These are phyloP conservation scores for Oryzias sinensis DNA, from an alignment of 2,797 vertebrate species.

Conservation along the genomic window DNA sequence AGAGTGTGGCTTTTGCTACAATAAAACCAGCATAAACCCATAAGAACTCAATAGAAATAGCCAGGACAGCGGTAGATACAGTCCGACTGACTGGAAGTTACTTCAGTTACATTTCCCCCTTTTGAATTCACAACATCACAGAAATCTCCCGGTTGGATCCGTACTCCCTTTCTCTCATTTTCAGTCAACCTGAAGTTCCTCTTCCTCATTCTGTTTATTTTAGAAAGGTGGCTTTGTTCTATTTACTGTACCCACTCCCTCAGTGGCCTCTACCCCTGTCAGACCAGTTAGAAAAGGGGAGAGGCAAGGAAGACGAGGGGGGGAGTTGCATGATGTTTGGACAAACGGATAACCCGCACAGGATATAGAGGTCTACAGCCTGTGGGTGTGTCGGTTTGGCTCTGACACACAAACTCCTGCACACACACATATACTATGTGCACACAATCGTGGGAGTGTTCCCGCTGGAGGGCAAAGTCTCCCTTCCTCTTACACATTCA, in stretches of 20 bases:
- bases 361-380: slow-evolving; percentile 81
- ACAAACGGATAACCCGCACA: slow-evolving; percentile 79
- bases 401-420: slow-evolving; percentile 46
- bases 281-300: slow-evolving; percentile 65
- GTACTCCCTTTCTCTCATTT: slow-evolving; percentile 31
- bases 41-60: slow-evolving; percentile 35
- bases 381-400: slow-evolving; percentile 80
- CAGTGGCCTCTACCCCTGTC: slow-evolving; percentile 52
- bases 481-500: slow-evolving; percentile 74
- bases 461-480: slow-evolving; percentile 80
- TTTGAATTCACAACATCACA: slow-evolving; percentile 28
- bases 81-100: slow-evolving; percentile 28
- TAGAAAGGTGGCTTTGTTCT: slow-evolving; percentile 75
- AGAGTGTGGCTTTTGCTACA: slow-evolving; percentile 49
- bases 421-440: slow-evolving; percentile 26
- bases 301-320: slow-evolving; percentile 13
- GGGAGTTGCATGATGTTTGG: slow-evolving; percentile 66
- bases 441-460: slow-evolving; percentile 74
- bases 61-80: slow-evolving; percentile 22
- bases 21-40: slow-evolving; percentile 39
- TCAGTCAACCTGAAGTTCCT: slow-evolving; percentile 56
- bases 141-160: slow-evolving; percentile 23
- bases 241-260: slow-evolving; percentile 64
- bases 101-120: slow-evolving; percentile 44
- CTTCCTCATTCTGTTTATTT: slow-evolving; percentile 64